These are phyloP conservation scores for Montipora capitata DNA, from an alignment of 92 coral and sea anemone genomes.

Conservation along the genomic window DNA sequence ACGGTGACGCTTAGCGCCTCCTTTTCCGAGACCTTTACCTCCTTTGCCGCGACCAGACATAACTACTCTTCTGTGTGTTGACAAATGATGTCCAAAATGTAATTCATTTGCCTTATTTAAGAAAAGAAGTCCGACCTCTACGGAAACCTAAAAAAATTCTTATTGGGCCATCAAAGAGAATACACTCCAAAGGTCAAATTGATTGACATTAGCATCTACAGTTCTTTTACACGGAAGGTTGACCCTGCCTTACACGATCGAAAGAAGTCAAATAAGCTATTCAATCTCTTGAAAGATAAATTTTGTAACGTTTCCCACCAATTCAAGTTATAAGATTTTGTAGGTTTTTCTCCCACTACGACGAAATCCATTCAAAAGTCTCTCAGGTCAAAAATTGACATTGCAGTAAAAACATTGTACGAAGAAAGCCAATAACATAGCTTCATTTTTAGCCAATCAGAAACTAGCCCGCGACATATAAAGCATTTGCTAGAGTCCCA, in stretches of 20 bases:
- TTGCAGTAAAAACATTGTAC: background rate
- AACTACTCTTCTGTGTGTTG: background rate
- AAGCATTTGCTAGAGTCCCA: background rate
- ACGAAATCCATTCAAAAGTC: background rate
- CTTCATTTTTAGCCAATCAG: constrained; percentile 21
- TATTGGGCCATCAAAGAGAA: background rate
- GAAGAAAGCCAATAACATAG: background rate
- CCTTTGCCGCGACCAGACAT: constrained; percentile 95
- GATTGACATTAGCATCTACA: background rate
- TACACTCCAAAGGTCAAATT: background rate
- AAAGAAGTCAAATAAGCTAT: too few relatives aligned
- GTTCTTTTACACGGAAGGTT: too few relatives aligned
- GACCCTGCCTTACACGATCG: too few relatives aligned
- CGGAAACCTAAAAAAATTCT: background rate
- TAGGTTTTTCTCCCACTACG: background rate
- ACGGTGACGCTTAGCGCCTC: constrained; percentile 99
- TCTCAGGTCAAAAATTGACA: background rate
- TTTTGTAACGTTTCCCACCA: too few relatives aligned
- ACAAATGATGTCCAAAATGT: background rate
- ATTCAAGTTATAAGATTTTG: too few relatives aligned
- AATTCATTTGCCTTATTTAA: background rate
- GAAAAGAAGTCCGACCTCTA: constrained; percentile 4
- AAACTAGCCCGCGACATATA: constrained; percentile 16
- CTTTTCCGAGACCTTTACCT: constrained; percentile 98
- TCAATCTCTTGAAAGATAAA: too few relatives aligned